Percentiles rank a stretch among this genome's conserved stretches.
Conservation (phyloP, 2,888 invertebrate species). For the Schizaphis graminum region DNA sequence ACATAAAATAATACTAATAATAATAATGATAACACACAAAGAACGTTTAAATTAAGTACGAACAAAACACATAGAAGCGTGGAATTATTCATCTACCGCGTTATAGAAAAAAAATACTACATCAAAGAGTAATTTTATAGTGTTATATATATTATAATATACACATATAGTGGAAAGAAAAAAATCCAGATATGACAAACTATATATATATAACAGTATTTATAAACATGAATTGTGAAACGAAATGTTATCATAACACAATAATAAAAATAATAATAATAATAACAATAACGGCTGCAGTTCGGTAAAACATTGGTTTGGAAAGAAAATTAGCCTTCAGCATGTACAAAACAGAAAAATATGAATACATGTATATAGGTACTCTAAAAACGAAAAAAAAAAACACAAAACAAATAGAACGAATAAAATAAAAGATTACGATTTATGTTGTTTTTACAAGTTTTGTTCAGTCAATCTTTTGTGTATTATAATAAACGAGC, state of each 20-base stretch:
- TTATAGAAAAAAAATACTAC: not conserved
- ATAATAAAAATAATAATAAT: not conserved
- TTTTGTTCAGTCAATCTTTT: constrained; percentile 21
- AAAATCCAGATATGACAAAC: not conserved
- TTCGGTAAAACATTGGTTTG: not conserved
- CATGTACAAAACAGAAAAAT: not conserved
- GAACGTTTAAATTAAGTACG: not conserved
- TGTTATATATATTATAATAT: not conserved
- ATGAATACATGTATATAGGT: not conserved
- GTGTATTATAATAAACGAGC: constrained; percentile 8
- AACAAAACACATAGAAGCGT: not conserved
- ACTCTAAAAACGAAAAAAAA: not conserved
- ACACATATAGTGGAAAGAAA: not conserved
- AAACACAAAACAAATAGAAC: not conserved
- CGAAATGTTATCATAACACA: not conserved
- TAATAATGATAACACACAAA: not conserved
- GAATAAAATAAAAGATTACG: constrained; percentile 14
- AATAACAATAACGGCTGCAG: not conserved
- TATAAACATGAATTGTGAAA: not conserved
- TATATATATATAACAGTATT: not conserved
- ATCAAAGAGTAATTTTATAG: not conserved
- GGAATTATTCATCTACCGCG: not conserved
- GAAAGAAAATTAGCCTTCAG: constrained; percentile 8
- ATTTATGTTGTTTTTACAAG: constrained; percentile 17
- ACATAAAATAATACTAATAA: not conserved